A percentile compares a stretch with the other conserved stretches of the same genome.
phyloP scores from a whole-genome alignment of 2,113 vertebrate genomes.

The Sander vitreus region DNA sequence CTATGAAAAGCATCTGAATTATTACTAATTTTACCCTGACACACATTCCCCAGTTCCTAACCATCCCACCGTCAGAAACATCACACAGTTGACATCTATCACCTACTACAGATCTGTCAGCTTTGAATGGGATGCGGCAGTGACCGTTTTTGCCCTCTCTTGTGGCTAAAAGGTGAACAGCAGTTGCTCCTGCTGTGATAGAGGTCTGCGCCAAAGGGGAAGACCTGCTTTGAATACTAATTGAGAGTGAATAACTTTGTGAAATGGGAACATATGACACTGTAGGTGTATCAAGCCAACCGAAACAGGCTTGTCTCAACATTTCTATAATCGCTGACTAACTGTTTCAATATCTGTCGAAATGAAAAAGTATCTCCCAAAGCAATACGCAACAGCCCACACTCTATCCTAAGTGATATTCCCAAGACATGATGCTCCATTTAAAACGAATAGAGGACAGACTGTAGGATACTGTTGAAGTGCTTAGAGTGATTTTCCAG shows the following conservation, averaged over 20 bases:
- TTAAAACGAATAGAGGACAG: conserved; percentile 44
- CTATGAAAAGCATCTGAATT: too few relatives aligned
- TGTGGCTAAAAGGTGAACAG: conserved; percentile 41
- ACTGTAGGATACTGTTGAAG: conserved; percentile 1
- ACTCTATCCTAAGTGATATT: conserved; percentile 37
- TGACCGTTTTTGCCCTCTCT: conserved; percentile 25
- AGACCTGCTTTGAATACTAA: conserved; percentile 44
- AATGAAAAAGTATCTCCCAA: conserved; percentile 55
- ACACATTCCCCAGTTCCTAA: too few relatives aligned
- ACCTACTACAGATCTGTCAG: not conserved
- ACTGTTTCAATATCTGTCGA: conserved; percentile 56
- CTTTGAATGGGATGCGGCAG: not conserved
- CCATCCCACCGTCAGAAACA: too few relatives aligned
- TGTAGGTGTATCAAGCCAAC: not conserved
- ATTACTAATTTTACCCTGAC: too few relatives aligned
- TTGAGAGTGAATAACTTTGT: not conserved
- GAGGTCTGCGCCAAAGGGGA: conserved; percentile 9
- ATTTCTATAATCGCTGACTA: conserved; percentile 26
- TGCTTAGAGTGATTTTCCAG: conserved; percentile 13
- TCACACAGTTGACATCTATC: too few relatives aligned
- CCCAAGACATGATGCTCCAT: conserved; percentile 38
- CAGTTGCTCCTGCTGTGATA: conserved; percentile 14
- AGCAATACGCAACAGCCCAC: conserved; percentile 68
- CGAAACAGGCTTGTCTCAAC: conserved; percentile 3
- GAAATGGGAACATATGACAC: not conserved